These are phyloP conservation scores for Plemyria rubiginata DNA, from an alignment of 2,888 invertebrate genomes.

Conservation along the genomic window DNA sequence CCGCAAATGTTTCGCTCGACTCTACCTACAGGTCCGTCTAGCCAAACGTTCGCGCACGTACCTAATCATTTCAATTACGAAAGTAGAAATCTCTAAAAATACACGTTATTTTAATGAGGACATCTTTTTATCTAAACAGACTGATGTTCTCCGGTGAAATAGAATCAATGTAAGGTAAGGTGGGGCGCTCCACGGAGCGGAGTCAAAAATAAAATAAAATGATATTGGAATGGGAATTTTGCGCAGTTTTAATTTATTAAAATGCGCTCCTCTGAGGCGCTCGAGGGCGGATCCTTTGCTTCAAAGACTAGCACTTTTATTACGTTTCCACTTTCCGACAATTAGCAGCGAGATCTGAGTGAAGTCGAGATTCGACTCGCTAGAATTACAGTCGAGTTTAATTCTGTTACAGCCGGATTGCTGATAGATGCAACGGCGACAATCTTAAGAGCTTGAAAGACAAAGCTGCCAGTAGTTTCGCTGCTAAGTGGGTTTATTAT, in stretches of 20 bases:
- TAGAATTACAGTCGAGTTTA: conserved; percentile 72
- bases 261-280: conserved; percentile 72
- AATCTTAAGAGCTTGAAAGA: conserved; percentile 61
- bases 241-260: conserved; percentile 84
- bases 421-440: conserved; percentile 71
- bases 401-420: conserved; percentile 72
- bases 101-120: conserved; percentile 52
- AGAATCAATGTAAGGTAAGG: conserved; percentile 61
- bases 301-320: conserved; percentile 82
- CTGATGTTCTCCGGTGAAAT: conserved; percentile 64
- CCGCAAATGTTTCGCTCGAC: conserved; percentile 48
- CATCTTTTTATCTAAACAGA: conserved; percentile 52
- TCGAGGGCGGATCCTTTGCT: conserved; percentile 70
- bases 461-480: conserved; percentile 70
- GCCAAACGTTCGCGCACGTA: conserved; percentile 35
- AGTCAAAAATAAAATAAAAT: conserved; percentile 71
- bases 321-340: conserved; percentile 79
- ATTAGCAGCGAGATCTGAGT: conserved; percentile 75
- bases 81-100: conserved; percentile 47
- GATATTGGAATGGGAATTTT: conserved; percentile 79
- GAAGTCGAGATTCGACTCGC: conserved; percentile 65
- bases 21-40: conserved; percentile 6
- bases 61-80: conserved; percentile 50
- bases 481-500: conserved; percentile 72
- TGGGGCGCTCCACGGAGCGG: conserved; percentile 54